These are phyloP conservation scores for Otus scops DNA, from an alignment of 2,797 vertebrate species.

Conservation along the genomic window DNA sequence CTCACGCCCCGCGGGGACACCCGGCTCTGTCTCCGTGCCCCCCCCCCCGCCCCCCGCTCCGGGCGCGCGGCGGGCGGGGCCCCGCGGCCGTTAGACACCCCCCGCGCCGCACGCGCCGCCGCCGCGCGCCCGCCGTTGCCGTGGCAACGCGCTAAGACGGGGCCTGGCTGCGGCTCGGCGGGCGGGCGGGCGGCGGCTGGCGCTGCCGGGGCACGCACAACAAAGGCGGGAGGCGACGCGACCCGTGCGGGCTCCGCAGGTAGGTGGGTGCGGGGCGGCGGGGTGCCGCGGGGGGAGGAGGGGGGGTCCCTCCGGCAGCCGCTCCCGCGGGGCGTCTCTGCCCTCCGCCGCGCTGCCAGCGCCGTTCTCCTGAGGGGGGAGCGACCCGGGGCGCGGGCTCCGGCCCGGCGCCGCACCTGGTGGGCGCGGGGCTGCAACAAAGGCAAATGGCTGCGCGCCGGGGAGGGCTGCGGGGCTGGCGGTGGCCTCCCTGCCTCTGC, in stretches of 20 bases:
- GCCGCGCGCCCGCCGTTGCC: constrained; percentile 25
- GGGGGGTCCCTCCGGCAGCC: not conserved
- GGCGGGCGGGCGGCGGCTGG: not conserved
- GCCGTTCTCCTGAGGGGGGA: not conserved
- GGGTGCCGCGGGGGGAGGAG: too few relatives aligned
- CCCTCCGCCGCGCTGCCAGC: not conserved
- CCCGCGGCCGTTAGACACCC: not conserved
- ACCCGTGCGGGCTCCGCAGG: not conserved
- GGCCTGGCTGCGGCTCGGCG: not conserved
- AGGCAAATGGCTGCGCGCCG: constrained; percentile 51
- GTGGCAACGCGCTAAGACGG: constrained; percentile 37
- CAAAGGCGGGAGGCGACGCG: constrained; percentile 25
- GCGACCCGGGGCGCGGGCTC: not conserved
- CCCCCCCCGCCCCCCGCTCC: not conserved
- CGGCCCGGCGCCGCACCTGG: not conserved
- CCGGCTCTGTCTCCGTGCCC: fast-evolving
- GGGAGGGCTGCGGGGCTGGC: not conserved
- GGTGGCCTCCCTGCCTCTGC: not conserved
- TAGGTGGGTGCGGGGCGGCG: not conserved
- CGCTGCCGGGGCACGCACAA: constrained; percentile 30
- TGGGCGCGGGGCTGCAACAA: constrained; percentile 40
- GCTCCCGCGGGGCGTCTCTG: not conserved
- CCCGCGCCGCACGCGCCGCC: not conserved
- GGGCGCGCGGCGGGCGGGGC: not conserved
- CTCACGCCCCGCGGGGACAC: not conserved